Base-by-base conservation (phyloP, 2,797 vertebrate genomes). In the Babyrousa celebensis region DNA sequence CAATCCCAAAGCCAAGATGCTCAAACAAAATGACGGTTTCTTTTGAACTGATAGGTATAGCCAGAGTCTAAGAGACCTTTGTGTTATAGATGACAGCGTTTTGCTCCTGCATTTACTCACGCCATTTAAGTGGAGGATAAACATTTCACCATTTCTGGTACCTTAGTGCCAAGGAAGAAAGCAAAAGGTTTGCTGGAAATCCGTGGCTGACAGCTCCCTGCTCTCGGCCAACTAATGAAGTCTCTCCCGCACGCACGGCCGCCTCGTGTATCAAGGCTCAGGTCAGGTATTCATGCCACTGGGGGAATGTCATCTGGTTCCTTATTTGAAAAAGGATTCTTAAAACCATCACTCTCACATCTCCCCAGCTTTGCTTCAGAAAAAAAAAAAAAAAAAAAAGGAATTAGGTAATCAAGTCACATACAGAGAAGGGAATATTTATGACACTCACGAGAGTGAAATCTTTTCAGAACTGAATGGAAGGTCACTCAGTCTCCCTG, bases 61-160 rank as follows among this genome's bases (percentile, higher is more conserved):
- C 62, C 83, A 90, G 88, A 77, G 65, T 43, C 93, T 85, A 12
- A 91, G 74, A 68, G 65, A 56, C 29, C 62, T n/a, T 32, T 94
- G 68, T 18, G 12, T 65, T 77, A 20, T 5, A 88, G 85, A 40
- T 88, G 36, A 10, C 62, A 87, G 58, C 21, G 63, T 75, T 90
- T 77, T 72, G 63, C 54, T 80, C 60, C 65, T 96, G 90, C 95
- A 62, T 89, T 91, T 96, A 96, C 91, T 95, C 92, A 93, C 75
- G 40, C 71, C 48, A 79, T 96, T 89, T 89, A 70, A 97, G 94
- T 43, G 78, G 84, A 79, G 86, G 95, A 95, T 94, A 89, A 94
- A 98, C 97, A 58, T 93, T 85, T 92, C 65, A 12, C 88, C 72
- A 36, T 95, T 82, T 85, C 93, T 96, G 63, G 96, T 27, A 92